phyloP scores from a whole-genome alignment of 2,888 invertebrate species.

The Drosophila nigricruria region DNA sequence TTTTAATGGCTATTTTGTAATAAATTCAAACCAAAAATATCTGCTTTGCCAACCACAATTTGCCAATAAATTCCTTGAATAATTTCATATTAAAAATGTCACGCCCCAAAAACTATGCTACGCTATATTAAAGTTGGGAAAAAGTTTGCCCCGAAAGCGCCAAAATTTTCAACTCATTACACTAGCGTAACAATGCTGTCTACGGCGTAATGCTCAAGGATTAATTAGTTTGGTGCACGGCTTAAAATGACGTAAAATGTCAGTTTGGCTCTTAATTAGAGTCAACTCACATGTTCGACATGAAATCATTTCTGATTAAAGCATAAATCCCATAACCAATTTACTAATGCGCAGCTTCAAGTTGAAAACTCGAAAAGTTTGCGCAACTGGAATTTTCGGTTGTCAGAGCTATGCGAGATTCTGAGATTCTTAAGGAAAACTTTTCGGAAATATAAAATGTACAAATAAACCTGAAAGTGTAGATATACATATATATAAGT shows the following conservation, averaged over 20 bases:
- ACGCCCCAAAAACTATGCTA: conserved; percentile 43
- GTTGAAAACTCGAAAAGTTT: conserved; percentile 6
- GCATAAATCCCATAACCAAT: conserved; percentile 14
- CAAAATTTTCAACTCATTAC: conserved; percentile 6
- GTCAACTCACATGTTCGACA: conserved; percentile 21
- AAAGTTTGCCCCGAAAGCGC: not conserved
- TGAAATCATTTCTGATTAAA: conserved; percentile 5
- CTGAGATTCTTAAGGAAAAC: conserved; percentile 13
- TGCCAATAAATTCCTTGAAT: conserved; percentile 1
- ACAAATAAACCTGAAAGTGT: not conserved
- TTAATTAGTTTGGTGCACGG: conserved; percentile 29
- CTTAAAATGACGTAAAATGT: conserved; percentile 16
- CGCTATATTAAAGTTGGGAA: not conserved
- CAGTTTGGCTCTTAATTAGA: conserved; percentile 35
- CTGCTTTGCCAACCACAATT: not conserved
- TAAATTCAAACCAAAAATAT: not conserved
- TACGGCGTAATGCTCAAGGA: not conserved
- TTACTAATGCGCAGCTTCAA: conserved; percentile 5
- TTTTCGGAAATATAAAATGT: not conserved
- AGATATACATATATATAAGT: not conserved
- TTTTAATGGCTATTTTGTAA: not conserved
- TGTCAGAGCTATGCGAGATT: not conserved
- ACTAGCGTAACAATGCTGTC: not conserved
- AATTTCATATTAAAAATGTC: not conserved
- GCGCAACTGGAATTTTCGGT: conserved; percentile 5